A percentile compares a stretch with the other conserved stretches of the same genome.
These are phyloP conservation scores for Scomber colias DNA, from an alignment of 2,113 vertebrate species.

Conservation along the genomic window DNA sequence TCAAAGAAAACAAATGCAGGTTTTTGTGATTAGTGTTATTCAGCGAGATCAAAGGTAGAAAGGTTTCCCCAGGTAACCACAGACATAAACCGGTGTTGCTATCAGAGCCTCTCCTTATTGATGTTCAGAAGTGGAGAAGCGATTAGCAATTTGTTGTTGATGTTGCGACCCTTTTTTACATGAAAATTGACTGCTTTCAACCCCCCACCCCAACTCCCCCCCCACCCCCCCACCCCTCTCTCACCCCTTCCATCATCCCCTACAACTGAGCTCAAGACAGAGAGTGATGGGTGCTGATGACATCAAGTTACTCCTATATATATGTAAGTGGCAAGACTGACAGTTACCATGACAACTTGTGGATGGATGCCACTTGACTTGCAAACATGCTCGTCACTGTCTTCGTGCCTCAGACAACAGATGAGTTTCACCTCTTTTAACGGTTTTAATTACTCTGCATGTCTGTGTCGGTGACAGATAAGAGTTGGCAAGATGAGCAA, in stretches of 20 bases:
- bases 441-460: not conserved
- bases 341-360: conserved; percentile 66
- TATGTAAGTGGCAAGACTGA: conserved; percentile 24
- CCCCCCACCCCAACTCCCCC: not conserved
- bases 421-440: not conserved
- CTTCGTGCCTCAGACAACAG: not conserved
- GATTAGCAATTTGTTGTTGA: conserved; percentile 42
- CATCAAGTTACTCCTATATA: conserved; percentile 17
- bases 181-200: conserved; percentile 53
- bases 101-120: conserved; percentile 12
- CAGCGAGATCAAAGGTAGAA: conserved; percentile 48
- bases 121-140: conserved; percentile 45
- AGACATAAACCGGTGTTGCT: not conserved
- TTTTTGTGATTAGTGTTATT: conserved; percentile 42
- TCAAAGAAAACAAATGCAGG: conserved; percentile 53
- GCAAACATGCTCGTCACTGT: conserved; percentile 16
- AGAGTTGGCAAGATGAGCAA: too few species aligned
- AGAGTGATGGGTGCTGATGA: not conserved
- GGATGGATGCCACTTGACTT: conserved; percentile 36
- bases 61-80: conserved; percentile 33
- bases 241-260: not conserved
- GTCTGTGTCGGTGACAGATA: too few species aligned
- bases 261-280: not conserved
- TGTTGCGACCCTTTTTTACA: conserved; percentile 37
- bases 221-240: too few species aligned